Conservation (phyloP, 2,113 vertebrate species). For the Calonectris borealis region DNA sequence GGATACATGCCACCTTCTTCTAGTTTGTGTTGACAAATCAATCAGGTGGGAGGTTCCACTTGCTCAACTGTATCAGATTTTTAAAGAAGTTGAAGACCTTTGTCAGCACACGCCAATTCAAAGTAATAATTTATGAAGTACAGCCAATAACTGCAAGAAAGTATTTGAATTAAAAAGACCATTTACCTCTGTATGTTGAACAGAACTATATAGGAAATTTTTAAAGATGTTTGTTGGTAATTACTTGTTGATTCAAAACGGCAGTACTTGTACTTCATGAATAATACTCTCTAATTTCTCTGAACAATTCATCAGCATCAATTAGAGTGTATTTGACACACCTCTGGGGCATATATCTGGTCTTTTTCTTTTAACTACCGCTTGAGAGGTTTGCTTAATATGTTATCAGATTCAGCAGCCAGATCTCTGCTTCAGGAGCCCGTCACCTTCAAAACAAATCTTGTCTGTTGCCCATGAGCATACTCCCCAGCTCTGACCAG, state of each 20-base stretch:
- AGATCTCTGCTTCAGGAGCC: background rate
- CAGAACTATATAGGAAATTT: background rate
- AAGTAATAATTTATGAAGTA: background rate
- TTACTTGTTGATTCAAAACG: background rate
- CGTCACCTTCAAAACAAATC: background rate
- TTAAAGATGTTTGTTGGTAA: background rate
- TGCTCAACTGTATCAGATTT: background rate
- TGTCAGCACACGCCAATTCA: background rate
- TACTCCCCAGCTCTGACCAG: background rate
- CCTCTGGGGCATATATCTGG: background rate
- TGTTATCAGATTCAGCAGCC: background rate
- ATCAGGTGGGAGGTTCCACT: background rate
- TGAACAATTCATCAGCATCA: background rate
- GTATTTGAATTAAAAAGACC: background rate
- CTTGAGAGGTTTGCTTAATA: background rate
- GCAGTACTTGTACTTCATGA: background rate
- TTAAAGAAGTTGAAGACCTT: background rate
- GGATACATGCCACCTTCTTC: background rate
- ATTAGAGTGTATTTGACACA: background rate
- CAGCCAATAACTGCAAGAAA: background rate
- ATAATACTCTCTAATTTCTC: background rate
- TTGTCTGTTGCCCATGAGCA: fast-evolving
- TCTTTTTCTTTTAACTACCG: background rate
- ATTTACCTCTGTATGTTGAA: background rate
- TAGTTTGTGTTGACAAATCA: background rate